phyloP scores from a whole-genome alignment of 2,113 vertebrate species.

The Aphelocoma coerulescens region DNA sequence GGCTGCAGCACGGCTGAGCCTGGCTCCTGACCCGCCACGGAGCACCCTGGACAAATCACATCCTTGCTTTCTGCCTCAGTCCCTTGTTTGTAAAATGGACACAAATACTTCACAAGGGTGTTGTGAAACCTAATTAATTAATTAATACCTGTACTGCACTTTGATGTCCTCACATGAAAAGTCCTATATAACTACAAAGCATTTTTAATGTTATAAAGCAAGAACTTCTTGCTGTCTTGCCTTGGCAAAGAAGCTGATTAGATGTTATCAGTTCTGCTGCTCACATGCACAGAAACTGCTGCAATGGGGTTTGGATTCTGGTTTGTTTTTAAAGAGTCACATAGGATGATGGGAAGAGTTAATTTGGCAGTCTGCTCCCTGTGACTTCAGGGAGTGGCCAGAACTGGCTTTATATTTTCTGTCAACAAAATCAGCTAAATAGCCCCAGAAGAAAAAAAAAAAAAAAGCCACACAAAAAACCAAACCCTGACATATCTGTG shows the following conservation, averaged over 20 bases:
- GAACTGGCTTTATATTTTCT: not conserved
- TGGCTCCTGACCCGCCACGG: accelerated
- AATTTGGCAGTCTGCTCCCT: not conserved
- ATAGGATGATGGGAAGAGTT: not conserved
- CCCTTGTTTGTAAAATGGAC: conserved; percentile 8
- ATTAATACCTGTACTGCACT: conserved; percentile 61
- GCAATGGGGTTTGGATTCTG: conserved; percentile 8
- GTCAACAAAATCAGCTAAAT: not conserved
- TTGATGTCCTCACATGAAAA: conserved; percentile 71
- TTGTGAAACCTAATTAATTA: conserved; percentile 57
- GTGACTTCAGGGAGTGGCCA: not conserved
- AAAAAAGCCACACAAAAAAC: not conserved
- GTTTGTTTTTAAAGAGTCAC: not conserved
- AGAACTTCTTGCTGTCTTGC: conserved; percentile 59
- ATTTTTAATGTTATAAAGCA: conserved; percentile 64
- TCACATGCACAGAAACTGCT: conserved; percentile 49
- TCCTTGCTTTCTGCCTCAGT: not conserved
- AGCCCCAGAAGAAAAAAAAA: not conserved
- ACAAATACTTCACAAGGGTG: conserved; percentile 11
- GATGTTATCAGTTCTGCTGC: conserved; percentile 60
- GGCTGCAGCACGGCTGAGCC: not conserved
- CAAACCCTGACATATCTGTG: not conserved
- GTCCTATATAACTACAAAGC: conserved; percentile 64
- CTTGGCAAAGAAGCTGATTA: conserved; percentile 52
- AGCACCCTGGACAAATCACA: not conserved